Percentiles rank a stretch among this genome's conserved stretches.
Evolutionary conservation across 2,113 vertebrate species (phyloP).

Genomic region (Spheniscus mendiculus): DNA sequence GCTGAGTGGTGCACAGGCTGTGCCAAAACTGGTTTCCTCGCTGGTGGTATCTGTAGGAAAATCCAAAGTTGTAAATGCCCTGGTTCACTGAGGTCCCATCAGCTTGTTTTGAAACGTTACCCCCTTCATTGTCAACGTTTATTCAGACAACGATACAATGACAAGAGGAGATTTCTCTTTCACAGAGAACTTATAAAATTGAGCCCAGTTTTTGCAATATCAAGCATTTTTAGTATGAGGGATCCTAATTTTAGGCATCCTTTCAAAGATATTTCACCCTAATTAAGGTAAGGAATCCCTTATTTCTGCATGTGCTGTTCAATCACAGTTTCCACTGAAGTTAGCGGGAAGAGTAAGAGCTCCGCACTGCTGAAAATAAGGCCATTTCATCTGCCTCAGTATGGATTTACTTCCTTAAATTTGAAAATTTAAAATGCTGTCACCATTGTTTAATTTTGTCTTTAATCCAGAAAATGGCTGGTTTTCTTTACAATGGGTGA

Average conservation of each 20-base stretch:
- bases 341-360: neutral
- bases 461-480: neutral
- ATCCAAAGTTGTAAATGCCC: neutral
- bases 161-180: neutral
- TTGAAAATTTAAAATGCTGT: neutral
- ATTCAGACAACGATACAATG: neutral
- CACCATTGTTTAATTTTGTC: neutral
- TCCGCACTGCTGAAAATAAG: neutral
- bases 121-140: neutral
- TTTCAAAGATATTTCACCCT: neutral
- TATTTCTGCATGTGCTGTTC: neutral
- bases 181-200: neutral
- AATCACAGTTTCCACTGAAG: neutral
- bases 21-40: constrained; percentile 91
- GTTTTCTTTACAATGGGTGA: neutral
- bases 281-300: neutral
- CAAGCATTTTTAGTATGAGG: neutral
- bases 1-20: constrained; percentile 84
- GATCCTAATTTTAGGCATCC: neutral
- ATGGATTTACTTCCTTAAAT: neutral
- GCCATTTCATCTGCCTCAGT: neutral
- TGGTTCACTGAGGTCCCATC: neutral
- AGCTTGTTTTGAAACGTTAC: neutral
- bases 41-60: constrained; percentile 84
- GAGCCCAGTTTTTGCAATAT: neutral